Base-by-base conservation (phyloP, 2,888 invertebrate genomes). In the Panopea generosa region DNA sequence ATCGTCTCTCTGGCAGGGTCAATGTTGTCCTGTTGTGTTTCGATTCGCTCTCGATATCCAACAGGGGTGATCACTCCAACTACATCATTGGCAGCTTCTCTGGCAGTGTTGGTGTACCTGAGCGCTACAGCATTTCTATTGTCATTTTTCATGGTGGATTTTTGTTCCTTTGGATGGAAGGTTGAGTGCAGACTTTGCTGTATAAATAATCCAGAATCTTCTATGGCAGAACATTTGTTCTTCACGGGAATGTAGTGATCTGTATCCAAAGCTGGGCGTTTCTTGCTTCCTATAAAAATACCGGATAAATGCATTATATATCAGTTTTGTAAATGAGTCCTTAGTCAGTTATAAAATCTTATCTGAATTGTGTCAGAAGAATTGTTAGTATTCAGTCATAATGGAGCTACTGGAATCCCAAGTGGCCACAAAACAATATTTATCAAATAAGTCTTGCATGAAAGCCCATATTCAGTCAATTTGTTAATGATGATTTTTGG, bases 141-240 rank as follows among this genome's bases (percentile, higher is more conserved):
- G 33, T 53, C 52, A 7, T 29, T 26, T 20, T 59, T 59, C 1
- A 45, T 61, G 7, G 26, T 20, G 11, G 24, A 20, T 18, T 29
- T 6, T 33, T 56, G 50, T 11, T 61, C 57, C 27, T 61, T 69
- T n/a, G 76, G 76, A 20, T 27, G 47, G 26, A 73, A 63, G 1
- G 55, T 27, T 18, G 6, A 14, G 24, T 80, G 80, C 1, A 80
- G 67, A 57, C 80, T 80, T 20, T 70, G 52, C 40, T 66, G 60
- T 18, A 18, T 52, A 22, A 76, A 70, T 11, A 45, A 3, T 20
- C 73, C 73, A 27, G 47, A n/a, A 26, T 80, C 76, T n/a, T 76
- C 76, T 43, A 76, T 50, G 33, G 27, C 43, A 0, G 80, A 69
- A 40, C 80, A 80, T 38, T 56, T 29, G 63, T 76, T 59, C n/a